Evolutionary conservation across 2,797 vertebrate species (phyloP), one percentile per base, ranked within the genome.

Genomic region (Lutjanus campechanus): DNA sequence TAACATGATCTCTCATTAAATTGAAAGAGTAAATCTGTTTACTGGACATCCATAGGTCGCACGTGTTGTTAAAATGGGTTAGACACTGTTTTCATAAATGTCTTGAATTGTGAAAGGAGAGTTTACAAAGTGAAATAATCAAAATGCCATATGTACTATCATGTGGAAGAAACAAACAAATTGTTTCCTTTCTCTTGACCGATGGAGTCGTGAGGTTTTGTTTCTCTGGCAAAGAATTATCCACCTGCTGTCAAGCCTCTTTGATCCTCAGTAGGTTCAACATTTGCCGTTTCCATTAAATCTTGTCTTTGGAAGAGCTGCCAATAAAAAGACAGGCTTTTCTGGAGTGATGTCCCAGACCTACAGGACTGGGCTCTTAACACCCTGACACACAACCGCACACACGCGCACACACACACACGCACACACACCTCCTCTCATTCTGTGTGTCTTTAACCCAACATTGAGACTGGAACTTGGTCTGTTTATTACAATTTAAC

Each of bases 401-500:
- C 62, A 79, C 77, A 79, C 29, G 4, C 29, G 4, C 29, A 36
- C 29, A 77, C 61, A 69, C 55, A 56, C 77, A 72, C 51, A 50
- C 62, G n/a, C 63, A 12, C 62, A 79, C 77, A 79, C 76, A 58
- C 19, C 19, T 43, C 11, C 7, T 44, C 64, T 68, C 58, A 74
- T 83, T 88, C 77, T 79, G 80, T 93, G 92, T 94, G 94, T 93
- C 76, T 91, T 92, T 92, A 92, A 93, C 90, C 92, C 83, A 91
- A 86, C 91, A 93, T 87, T 88, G 82, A 89, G 73, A 93, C 85
- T 50, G 59, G 79, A 43, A 74, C 25, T 29, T 76, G 71, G 58
- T 84, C 73, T 67, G 53, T 59, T 16, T 65, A 22, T 25, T 19
- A 36, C 17, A 60, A 6, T 56, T 49, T 25, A 50, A 61, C 40